These are phyloP conservation scores for Ichneumoninae sp. DNA, from an alignment of 2,888 invertebrate genomes.

Conservation along the genomic window DNA sequence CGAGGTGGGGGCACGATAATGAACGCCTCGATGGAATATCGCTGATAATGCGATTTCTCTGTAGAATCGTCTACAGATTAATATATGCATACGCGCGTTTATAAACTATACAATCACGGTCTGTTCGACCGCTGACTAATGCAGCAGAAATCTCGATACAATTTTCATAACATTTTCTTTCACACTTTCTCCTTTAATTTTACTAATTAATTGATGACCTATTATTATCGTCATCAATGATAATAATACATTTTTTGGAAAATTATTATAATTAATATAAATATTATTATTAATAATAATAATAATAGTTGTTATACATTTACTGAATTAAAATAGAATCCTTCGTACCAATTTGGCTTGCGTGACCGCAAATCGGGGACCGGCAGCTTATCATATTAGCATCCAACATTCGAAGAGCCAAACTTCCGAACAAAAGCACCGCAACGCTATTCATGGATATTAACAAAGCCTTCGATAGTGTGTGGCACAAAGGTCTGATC, in stretches of 20 bases:
- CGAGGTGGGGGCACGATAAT: slow-evolving; percentile 23
- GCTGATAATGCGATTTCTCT: slow-evolving; percentile 45
- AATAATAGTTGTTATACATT: too few relatives aligned
- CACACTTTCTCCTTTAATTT: neutral
- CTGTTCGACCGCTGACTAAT: neutral
- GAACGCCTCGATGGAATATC: slow-evolving; percentile 36
- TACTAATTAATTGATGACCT: too few relatives aligned
- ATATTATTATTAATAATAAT: too few relatives aligned
- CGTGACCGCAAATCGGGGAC: slow-evolving; percentile 38
- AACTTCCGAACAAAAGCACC: slow-evolving; percentile 45
- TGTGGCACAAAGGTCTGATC: slow-evolving; percentile 68
- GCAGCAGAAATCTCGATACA: neutral
- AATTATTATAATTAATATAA: too few relatives aligned
- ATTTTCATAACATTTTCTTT: neutral
- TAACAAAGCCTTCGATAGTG: slow-evolving; percentile 70
- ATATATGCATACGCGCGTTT: slow-evolving; percentile 6
- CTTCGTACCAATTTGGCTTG: slow-evolving; percentile 31
- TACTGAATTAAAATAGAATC: neutral
- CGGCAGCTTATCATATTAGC: slow-evolving; percentile 26
- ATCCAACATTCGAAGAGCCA: slow-evolving; percentile 45
- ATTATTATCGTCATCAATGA: too few relatives aligned
- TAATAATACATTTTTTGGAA: too few relatives aligned
- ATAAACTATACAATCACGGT: neutral
- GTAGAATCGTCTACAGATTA: slow-evolving; percentile 3
- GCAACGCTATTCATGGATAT: slow-evolving; percentile 69